Evolutionary conservation across 2,888 invertebrate genomes (phyloP).

Genomic region (Andrena hattorfiana): DNA sequence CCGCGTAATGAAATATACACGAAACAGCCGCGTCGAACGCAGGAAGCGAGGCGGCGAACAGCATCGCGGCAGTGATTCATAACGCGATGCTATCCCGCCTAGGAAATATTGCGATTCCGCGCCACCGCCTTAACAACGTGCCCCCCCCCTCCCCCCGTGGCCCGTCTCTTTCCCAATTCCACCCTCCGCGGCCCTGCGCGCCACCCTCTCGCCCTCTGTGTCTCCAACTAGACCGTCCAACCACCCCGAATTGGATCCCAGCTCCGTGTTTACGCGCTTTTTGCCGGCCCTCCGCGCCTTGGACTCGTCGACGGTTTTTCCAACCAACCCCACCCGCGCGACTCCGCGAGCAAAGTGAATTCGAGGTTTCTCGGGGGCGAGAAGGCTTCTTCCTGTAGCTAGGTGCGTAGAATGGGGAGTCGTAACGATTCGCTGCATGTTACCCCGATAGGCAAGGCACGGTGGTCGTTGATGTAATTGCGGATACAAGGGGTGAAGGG

Average conservation of each 20-base stretch:
- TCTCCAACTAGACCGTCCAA: not conserved
- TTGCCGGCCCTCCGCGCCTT: slow-evolving; percentile 31
- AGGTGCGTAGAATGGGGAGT: no score
- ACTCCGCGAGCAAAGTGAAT: slow-evolving; percentile 46
- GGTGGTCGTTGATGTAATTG: slow-evolving; percentile 1
- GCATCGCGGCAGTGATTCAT: slow-evolving; percentile 72
- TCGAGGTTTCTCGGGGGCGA: slow-evolving; percentile 25
- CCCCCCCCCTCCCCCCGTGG: not conserved
- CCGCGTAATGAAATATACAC: slow-evolving; percentile 76
- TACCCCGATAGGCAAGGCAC: not conserved
- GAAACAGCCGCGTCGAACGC: slow-evolving; percentile 61
- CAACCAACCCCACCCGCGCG: not conserved
- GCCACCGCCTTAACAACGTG: slow-evolving; percentile 70
- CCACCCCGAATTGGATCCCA: slow-evolving; percentile 53
- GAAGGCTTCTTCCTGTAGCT: not conserved
- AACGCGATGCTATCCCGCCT: slow-evolving; percentile 74
- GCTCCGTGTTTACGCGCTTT: slow-evolving; percentile 56
- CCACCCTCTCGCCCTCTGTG: not conserved
- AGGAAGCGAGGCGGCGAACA: slow-evolving; percentile 21
- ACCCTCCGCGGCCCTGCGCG: not conserved
- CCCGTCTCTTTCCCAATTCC: slow-evolving; percentile 48
- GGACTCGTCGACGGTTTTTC: slow-evolving; percentile 22
- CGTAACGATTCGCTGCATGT: not conserved
- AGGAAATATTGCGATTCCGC: slow-evolving; percentile 74
- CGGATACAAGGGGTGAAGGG: not conserved